Base-by-base conservation (phyloP, 2,797 vertebrate genomes). In the Leuciscus waleckii region DNA sequence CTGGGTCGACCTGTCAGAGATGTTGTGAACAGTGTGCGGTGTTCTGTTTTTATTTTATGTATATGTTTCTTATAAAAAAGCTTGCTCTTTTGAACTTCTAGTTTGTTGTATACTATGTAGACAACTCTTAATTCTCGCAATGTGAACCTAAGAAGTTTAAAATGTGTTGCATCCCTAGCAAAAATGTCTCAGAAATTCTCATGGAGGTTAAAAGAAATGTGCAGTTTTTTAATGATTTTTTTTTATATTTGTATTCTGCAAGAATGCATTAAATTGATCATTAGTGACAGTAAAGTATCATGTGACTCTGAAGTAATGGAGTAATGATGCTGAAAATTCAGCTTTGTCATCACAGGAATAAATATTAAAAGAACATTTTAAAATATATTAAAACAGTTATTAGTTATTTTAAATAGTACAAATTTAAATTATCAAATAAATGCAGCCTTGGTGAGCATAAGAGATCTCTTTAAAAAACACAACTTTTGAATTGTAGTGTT, bases 1-100 rank as follows among this genome's bases (percentile, higher is more conserved):
- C 39, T 46, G 39, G 39, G 17, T 65, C 26, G 43, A 23, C 26
- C 58, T 32, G 54, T 61, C 54, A 58, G 54, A 39, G 35, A 39
- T 77, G 51, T 61, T 77, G 21, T 79, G 76, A 41, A 43, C 76
- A 14, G 2, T 32, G 17, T 63, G 14, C 76, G 26, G 58, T 65
- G 39, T 65, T 79, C 58, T 41, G n/a, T 63, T 79, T 78, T 41
- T 78, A 26, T 43, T 37, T 41, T 39, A 19, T 26, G 51, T 39
- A 16, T 58, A 77, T 1, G 8, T 58, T 39, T 37, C 4, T 35
- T 26, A 77, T 23, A 17, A 58, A 77, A 77, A 21, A 35, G 13
- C 21, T 6, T 63, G 39, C 19, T 6, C 16, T 43, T 79, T 43
- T 63, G n/a, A 79, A 63, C 41, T 41, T 5, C 19, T 63, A 43